Conservation (phyloP, 30 jellyfish, hydroid and myxozoan species). For the Calvadosia cruxmelitensis region DNA sequence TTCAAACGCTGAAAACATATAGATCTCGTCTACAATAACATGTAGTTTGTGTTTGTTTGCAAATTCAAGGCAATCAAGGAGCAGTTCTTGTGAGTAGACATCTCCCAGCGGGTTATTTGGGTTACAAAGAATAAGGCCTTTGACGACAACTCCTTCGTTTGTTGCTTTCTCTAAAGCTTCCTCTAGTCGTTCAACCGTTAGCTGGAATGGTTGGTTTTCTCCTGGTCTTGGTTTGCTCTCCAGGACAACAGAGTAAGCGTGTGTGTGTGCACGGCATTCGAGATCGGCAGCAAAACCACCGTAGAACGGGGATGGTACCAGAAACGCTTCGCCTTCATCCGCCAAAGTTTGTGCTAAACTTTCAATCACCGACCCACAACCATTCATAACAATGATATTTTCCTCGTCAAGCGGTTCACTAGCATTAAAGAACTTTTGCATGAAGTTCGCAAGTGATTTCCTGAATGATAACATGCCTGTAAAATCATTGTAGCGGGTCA, state of each 20-base stretch:
- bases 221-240: slow-evolving; percentile 6
- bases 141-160: slow-evolving; percentile 20
- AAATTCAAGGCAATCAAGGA: slow-evolving; percentile 18
- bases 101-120: slow-evolving; percentile 72
- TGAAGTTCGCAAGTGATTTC: slow-evolving; percentile 29
- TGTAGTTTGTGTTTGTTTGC: slow-evolving; percentile 32
- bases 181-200: slow-evolving; percentile 35
- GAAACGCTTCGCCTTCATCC: slow-evolving; percentile 61
- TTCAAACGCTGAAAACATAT: slow-evolving; percentile 37
- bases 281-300: slow-evolving; percentile 45
- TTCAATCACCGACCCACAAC: slow-evolving; percentile 71
- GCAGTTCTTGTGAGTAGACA: slow-evolving; percentile 32
- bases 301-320: slow-evolving; percentile 69
- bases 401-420: slow-evolving; percentile 15
- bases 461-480: slow-evolving; percentile 41
- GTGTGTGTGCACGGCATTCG: slow-evolving; percentile 22
- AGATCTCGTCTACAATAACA: slow-evolving; percentile 53
- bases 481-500: slow-evolving; percentile 29
- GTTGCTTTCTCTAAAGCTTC: slow-evolving; percentile 22
- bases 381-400: slow-evolving; percentile 42
- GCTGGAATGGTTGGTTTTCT: slow-evolving; percentile 17
- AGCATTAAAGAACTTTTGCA: slow-evolving; percentile 34
- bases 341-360: slow-evolving; percentile 24
- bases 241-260: slow-evolving; percentile 31
- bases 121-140: slow-evolving; percentile 38